Evolutionary conservation across 2,888 invertebrate genomes (phyloP).

Genomic region (Horisme vitalbata): DNA sequence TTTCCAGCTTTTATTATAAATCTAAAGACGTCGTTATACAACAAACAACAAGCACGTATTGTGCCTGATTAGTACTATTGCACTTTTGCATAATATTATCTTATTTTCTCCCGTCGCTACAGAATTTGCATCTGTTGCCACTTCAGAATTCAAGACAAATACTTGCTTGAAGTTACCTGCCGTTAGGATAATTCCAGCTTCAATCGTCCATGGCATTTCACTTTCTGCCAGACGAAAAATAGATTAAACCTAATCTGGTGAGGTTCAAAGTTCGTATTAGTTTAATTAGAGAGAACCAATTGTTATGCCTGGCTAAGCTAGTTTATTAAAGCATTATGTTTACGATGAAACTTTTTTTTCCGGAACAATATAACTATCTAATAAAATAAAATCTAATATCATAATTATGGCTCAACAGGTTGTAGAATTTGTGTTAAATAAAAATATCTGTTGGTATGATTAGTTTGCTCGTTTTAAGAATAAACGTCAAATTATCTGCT

Average conservation of each 20-base stretch:
- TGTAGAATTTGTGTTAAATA: too few species aligned
- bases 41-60: slow-evolving; percentile 29
- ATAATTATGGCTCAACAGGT: too few species aligned
- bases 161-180: slow-evolving; percentile 3
- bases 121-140: slow-evolving; percentile 23
- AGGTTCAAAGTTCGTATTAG: neutral
- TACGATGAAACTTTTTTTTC: too few species aligned
- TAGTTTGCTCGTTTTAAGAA: too few species aligned
- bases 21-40: slow-evolving; percentile 15
- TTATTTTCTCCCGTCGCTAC: slow-evolving; percentile 20
- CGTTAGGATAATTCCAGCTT: slow-evolving; percentile 13
- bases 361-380: too few species aligned
- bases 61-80: slow-evolving; percentile 32
- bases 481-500: too few species aligned
- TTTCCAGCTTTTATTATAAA: too few species aligned
- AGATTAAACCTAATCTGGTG: neutral
- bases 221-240: slow-evolving; percentile 5
- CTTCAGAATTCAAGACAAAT: slow-evolving; percentile 18
- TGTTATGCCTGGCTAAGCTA: too few species aligned
- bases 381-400: too few species aligned
- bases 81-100: slow-evolving; percentile 27
- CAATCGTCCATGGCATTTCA: slow-evolving; percentile 9
- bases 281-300: too few species aligned
- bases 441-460: too few species aligned
- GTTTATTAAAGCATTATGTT: too few species aligned